A percentile compares a stretch with the other conserved stretches of the same genome.
Evolutionary conservation across 35 echinoderm and acorn worm species (phyloP).

Genomic region (Holothuria glaberrima): DNA sequence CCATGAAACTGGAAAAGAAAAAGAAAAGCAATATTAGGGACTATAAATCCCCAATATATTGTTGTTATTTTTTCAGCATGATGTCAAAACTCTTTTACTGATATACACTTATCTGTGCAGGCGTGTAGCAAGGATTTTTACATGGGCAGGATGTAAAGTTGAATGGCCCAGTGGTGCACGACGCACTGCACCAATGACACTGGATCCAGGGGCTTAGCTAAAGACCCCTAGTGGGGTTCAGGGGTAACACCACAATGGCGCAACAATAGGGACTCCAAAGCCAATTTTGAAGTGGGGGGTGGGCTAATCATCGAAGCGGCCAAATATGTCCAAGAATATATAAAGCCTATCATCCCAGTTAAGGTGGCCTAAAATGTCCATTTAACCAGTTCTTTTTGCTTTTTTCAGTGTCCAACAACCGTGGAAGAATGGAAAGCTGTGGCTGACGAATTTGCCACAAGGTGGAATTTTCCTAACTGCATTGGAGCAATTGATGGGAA

Average conservation of each 20-base stretch:
- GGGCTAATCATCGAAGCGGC: too few relatives aligned
- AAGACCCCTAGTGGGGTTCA: slow-evolving; percentile 1
- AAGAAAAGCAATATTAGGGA: slow-evolving; percentile 20
- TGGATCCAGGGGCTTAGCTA: neutral
- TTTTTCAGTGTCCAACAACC: slow-evolving; percentile 15
- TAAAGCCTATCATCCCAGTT: slow-evolving; percentile 15
- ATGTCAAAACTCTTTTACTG: slow-evolving; percentile 19
- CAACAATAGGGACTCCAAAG: slow-evolving; percentile 1
- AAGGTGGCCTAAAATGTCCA: neutral
- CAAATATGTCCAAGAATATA: neutral
- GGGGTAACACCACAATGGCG: neutral
- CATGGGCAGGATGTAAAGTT: neutral
- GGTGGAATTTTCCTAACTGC: slow-evolving; percentile 74
- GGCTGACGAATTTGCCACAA: slow-evolving; percentile 21
- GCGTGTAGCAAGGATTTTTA: slow-evolving; percentile 5
- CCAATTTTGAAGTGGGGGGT: too few relatives aligned
- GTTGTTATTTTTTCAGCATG: neutral
- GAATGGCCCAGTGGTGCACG: slow-evolving; percentile 6
- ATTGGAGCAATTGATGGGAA: slow-evolving; percentile 62
- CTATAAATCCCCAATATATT: neutral
- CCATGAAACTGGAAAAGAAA: slow-evolving; percentile 12
- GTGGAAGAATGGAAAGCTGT: slow-evolving; percentile 56
- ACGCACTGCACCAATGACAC: neutral
- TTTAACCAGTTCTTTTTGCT: slow-evolving; percentile 1
- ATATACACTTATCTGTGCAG: slow-evolving; percentile 1